Percentiles rank a stretch among this genome's conserved stretches.
These are phyloP conservation scores for Nothura maculosa DNA, from an alignment of 2,797 vertebrate genomes.

Conservation along the genomic window DNA sequence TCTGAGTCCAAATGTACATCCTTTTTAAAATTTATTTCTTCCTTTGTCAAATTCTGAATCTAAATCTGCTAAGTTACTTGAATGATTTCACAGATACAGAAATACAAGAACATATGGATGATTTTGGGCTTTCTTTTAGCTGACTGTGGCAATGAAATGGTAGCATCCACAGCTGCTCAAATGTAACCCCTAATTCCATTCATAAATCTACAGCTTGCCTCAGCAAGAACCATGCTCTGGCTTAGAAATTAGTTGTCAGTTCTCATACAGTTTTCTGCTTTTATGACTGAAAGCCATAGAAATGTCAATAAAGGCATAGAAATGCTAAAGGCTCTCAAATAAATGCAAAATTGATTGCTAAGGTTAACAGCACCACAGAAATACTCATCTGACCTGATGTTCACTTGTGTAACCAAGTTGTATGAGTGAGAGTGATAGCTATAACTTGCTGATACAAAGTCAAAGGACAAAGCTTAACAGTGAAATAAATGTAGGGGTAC, in stretches of 20 bases:
- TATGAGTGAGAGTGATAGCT: not conserved
- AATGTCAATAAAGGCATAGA: not conserved
- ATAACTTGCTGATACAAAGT: not conserved
- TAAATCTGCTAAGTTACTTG: not conserved
- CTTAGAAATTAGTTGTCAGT: not conserved
- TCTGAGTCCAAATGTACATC: not conserved
- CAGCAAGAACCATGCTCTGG: not conserved
- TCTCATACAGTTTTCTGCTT: not conserved
- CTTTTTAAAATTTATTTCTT: not conserved
- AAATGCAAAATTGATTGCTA: not conserved
- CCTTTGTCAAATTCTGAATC: not conserved
- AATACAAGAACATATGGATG: not conserved
- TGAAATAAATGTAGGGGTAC: not conserved
- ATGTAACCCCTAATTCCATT: not conserved
- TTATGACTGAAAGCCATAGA: not conserved
- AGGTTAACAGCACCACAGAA: not conserved
- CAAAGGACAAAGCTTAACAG: not conserved
- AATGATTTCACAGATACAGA: not conserved
- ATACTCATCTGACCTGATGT: not conserved
- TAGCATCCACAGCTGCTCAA: not conserved
- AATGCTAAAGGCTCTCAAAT: not conserved
- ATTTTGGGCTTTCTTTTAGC: not conserved
- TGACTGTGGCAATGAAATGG: not conserved
- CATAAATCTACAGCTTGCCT: not conserved
- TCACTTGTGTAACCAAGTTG: not conserved